These are phyloP conservation scores for Agriopis leucophaearia DNA, from an alignment of 2,888 invertebrate genomes.

Conservation along the genomic window DNA sequence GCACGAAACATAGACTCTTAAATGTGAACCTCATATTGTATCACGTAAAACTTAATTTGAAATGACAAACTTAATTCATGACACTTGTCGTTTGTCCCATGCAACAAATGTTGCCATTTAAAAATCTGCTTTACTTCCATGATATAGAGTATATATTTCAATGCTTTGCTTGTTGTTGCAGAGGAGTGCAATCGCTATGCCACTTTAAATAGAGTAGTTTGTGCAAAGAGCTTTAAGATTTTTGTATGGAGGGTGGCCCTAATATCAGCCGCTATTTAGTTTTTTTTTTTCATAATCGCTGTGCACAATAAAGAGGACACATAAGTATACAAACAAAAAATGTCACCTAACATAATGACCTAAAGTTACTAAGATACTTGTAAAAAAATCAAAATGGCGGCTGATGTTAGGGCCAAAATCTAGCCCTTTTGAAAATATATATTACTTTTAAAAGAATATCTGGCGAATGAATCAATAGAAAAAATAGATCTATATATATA, in stretches of 20 bases:
- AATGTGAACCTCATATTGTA: neutral
- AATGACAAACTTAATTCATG: neutral
- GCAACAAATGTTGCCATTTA: neutral
- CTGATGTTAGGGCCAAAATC: too few species aligned
- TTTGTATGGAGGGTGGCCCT: too few species aligned
- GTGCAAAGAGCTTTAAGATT: neutral
- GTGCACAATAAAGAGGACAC: too few species aligned
- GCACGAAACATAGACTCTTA: too few species aligned
- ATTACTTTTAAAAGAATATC: neutral
- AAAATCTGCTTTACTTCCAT: neutral
- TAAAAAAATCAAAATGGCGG: too few species aligned
- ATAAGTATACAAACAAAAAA: too few species aligned
- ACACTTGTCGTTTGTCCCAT: neutral
- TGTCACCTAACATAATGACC: too few species aligned
- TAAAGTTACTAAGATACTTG: too few species aligned
- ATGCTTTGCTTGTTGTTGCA: neutral
- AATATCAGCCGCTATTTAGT: too few species aligned
- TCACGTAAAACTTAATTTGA: neutral
- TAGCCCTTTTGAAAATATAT: neutral
- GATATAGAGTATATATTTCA: neutral
- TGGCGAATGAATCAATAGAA: constrained; percentile 3
- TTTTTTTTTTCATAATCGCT: too few species aligned
- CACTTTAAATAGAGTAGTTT: neutral
- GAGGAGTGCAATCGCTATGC: neutral
- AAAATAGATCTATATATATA: constrained; percentile 9